phyloP scores from a whole-genome alignment of 1,140 invertebrate species.

The Papilio aristodemus region DNA sequence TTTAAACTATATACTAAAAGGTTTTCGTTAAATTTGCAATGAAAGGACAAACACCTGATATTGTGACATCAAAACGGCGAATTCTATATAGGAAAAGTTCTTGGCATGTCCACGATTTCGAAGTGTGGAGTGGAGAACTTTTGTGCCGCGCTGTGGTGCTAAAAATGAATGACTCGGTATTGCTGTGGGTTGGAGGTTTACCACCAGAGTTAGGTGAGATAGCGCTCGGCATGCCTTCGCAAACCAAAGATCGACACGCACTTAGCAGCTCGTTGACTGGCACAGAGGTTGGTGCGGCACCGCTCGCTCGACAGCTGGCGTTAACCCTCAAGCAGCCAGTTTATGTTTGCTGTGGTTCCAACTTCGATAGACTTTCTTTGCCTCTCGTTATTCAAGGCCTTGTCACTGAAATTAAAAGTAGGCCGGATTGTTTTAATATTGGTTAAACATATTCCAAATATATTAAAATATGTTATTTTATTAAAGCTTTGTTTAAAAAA shows the following conservation, averaged over 20 bases:
- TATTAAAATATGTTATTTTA: background rate
- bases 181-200: constrained; percentile 51
- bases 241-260: constrained; percentile 33
- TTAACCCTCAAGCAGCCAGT: constrained; percentile 38
- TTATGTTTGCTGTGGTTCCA: constrained; percentile 42
- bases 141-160: constrained; percentile 46
- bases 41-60: constrained; percentile 30
- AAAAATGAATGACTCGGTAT: constrained; percentile 43
- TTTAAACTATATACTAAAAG: background rate
- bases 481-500: too few relatives aligned
- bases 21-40: background rate
- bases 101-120: constrained; percentile 51
- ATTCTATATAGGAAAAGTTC: constrained; percentile 48
- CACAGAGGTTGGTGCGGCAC: constrained; percentile 36
- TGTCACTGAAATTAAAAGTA: constrained; percentile 40
- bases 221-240: constrained; percentile 44
- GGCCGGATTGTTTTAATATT: constrained; percentile 39
- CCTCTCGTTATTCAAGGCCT: constrained; percentile 46
- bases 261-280: constrained; percentile 39
- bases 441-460: background rate
- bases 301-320: constrained; percentile 42
- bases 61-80: constrained; percentile 42
- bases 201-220: constrained; percentile 43
- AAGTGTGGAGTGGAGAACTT: constrained; percentile 49
- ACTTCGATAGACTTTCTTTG: constrained; percentile 46